Conservation (phyloP, 2,888 invertebrate species). For the Apodemia mormo region DNA sequence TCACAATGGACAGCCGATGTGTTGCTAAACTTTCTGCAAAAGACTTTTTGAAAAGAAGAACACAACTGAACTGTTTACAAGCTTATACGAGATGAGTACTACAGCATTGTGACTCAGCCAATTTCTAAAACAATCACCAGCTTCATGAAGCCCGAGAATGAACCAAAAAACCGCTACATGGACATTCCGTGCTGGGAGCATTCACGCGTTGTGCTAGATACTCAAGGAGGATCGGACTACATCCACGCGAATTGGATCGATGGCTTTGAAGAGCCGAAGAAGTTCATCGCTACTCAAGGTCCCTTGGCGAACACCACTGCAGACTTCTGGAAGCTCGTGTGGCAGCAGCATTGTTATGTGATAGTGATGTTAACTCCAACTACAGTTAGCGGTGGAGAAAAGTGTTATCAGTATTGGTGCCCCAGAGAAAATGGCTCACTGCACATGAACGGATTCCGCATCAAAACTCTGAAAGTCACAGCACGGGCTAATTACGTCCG, state of each 20-base stretch:
- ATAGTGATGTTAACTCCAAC: slow-evolving; percentile 9
- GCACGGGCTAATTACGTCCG: background rate
- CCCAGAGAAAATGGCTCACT: background rate
- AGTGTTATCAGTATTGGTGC: slow-evolving; percentile 15
- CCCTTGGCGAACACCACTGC: slow-evolving; percentile 15
- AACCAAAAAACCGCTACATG: background rate
- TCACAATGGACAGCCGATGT: too few species aligned
- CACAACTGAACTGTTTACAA: too few species aligned
- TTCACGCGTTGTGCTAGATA: slow-evolving; percentile 7
- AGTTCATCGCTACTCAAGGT: slow-evolving; percentile 13
- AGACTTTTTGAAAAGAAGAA: too few species aligned
- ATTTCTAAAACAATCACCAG: background rate
- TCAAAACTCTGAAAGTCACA: slow-evolving; percentile 14
- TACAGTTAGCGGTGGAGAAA: background rate
- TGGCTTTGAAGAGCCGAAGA: slow-evolving; percentile 14
- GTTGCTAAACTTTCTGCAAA: too few species aligned
- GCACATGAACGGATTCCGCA: slow-evolving; percentile 8
- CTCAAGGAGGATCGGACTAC: background rate
- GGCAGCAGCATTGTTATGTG: slow-evolving; percentile 1
- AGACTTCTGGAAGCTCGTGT: slow-evolving; percentile 8
- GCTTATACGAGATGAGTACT: too few species aligned
- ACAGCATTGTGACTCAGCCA: too few species aligned
- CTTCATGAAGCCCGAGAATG: slow-evolving; percentile 15
- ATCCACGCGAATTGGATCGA: slow-evolving; percentile 3
- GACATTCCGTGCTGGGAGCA: slow-evolving; percentile 6